Percentiles rank a stretch among this genome's conserved stretches.
phyloP scores from a whole-genome alignment of 1,140 invertebrate genomes.

The Riptortus pedestris region DNA sequence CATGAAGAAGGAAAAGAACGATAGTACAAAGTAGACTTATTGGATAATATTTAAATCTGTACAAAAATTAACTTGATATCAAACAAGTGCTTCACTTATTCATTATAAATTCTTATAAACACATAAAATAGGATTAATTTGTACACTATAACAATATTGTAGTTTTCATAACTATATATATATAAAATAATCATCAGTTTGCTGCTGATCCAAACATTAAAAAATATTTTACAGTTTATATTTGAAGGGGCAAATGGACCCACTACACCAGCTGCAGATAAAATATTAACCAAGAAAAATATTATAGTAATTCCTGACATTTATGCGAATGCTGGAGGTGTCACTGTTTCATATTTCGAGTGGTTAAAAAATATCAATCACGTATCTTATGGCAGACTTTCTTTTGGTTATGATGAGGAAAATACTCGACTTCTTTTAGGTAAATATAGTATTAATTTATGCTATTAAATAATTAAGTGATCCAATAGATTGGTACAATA shows the following conservation, averaged over 20 bases:
- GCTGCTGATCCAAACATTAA: no score
- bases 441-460: no score
- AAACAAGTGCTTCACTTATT: conserved; percentile 18
- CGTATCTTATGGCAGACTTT: conserved; percentile 75
- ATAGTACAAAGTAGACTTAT: background rate
- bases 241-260: conserved; percentile 98
- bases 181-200: no score
- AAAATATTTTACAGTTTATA: conserved; percentile 47
- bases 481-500: no score
- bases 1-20: background rate
- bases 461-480: no score
- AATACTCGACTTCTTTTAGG: conserved; percentile 1
- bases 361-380: conserved; percentile 97
- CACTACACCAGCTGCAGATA: conserved; percentile 93
- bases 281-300: conserved; percentile 86
- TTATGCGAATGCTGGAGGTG: conserved; percentile 45
- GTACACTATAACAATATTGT: background rate
- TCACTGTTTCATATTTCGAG: conserved; percentile 99
- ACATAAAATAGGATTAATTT: conserved; percentile 11
- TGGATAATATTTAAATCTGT: conserved; percentile 22
- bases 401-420: conserved; percentile 71
- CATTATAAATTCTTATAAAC: conserved; percentile 9
- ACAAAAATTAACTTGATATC: conserved; percentile 20
- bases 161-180: no score
- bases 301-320: conserved; percentile 91